These are phyloP conservation scores for Stomatorhinus ivindoensis DNA, from an alignment of 2,113 vertebrate species.

Conservation along the genomic window DNA sequence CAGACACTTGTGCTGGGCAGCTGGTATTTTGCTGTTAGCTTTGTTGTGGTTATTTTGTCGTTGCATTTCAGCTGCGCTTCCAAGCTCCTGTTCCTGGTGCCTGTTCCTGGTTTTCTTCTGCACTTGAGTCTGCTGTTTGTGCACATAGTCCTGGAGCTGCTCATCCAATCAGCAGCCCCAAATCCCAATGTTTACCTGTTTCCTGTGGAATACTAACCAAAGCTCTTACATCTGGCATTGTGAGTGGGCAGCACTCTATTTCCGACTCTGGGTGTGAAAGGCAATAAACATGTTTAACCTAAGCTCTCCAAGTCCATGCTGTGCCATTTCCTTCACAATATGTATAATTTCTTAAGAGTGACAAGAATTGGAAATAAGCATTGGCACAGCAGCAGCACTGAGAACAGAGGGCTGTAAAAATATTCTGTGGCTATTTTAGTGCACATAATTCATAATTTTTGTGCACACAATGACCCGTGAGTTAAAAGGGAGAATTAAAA, in stretches of 20 bases:
- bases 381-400: neutral
- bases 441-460: neutral
- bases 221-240: neutral
- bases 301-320: neutral
- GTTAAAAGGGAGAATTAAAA: neutral
- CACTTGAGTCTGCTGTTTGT: neutral
- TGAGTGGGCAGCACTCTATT: neutral
- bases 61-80: neutral
- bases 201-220: neutral
- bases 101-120: neutral
- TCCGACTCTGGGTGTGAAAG: neutral
- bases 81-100: neutral
- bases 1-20: neutral
- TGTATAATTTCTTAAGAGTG: neutral
- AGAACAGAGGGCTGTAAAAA: neutral
- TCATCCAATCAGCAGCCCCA: neutral
- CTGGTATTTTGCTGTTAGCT: neutral
- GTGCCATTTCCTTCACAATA: neutral
- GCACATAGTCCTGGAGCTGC: neutral
- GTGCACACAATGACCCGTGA: neutral
- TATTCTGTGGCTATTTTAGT: neutral
- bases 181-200: neutral
- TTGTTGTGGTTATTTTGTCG: neutral
- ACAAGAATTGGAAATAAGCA: neutral
- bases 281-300: neutral